These are phyloP conservation scores for Macrotrachela quadricornifera DNA, from an alignment of 1,140 invertebrate species.

Conservation along the genomic window DNA sequence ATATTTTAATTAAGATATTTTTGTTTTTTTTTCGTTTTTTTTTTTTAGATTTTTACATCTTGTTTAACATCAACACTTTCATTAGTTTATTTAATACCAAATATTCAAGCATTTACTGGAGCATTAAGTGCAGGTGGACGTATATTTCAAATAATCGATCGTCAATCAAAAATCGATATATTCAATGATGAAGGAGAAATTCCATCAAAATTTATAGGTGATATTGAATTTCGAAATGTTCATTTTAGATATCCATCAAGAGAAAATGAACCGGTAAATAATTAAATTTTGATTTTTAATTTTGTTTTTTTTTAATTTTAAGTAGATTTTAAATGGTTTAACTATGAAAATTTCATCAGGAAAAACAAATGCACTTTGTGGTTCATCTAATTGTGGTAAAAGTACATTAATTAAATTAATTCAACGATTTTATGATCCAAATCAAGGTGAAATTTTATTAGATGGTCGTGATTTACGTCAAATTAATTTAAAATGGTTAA, in stretches of 20 bases:
- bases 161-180: conserved; percentile 43
- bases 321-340: conserved; percentile 53
- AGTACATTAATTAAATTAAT: neutral
- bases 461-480: neutral
- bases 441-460: conserved; percentile 17
- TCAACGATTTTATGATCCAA: neutral
- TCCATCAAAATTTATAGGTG: conserved; percentile 12
- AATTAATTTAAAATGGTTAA: conserved; percentile 16
- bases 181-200: conserved; percentile 24
- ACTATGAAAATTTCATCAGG: conserved; percentile 57
- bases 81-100: conserved; percentile 52
- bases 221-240: conserved; percentile 26
- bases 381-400: conserved; percentile 25
- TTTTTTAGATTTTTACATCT: conserved; percentile 48
- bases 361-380: conserved; percentile 66
- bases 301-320: conserved; percentile 7
- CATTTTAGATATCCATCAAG: conserved; percentile 30
- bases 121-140: neutral
- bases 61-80: conserved; percentile 52
- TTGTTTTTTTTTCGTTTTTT: no score
- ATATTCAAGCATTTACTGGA: conserved; percentile 21
- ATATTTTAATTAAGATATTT: neutral
- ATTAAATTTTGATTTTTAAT: neutral
- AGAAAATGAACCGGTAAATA: neutral
- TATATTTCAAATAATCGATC: neutral